Conservation (phyloP, 2,888 invertebrate genomes). For the Petrolisthes cinctipes region DNA sequence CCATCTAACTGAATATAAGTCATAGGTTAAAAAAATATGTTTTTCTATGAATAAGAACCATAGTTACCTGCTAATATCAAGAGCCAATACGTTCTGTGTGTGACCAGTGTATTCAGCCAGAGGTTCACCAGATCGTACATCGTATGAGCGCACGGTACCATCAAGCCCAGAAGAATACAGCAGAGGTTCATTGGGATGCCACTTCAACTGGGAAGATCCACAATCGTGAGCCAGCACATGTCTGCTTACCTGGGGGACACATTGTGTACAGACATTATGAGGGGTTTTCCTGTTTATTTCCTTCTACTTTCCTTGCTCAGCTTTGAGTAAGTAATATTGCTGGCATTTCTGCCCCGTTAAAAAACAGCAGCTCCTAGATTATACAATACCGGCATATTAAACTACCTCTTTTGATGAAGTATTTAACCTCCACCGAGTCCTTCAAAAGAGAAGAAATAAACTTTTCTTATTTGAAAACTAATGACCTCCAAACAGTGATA, state of each 20-base stretch:
- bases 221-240: conserved; percentile 49
- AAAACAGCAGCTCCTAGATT: no score
- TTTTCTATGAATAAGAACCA: not conserved
- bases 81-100: conserved; percentile 27
- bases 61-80: conserved; percentile 46
- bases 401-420: not conserved
- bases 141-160: conserved; percentile 38
- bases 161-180: conserved; percentile 49
- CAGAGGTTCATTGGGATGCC: conserved; percentile 57
- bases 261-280: not conserved
- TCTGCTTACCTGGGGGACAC: conserved; percentile 31
- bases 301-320: no score
- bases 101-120: conserved; percentile 52
- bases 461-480: no score
- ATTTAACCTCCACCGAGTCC: no score
- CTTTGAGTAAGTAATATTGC: no score
- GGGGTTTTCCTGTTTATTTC: no score
- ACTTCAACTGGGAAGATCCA: conserved; percentile 42
- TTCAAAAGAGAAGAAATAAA: no score
- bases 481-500: no score
- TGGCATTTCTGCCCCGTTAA: no score
- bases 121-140: conserved; percentile 50
- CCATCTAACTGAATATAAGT: no score
- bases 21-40: not conserved
- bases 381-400: not conserved